These are phyloP conservation scores for Mastomys coucha DNA, from an alignment of 2,113 vertebrate species.

Conservation along the genomic window DNA sequence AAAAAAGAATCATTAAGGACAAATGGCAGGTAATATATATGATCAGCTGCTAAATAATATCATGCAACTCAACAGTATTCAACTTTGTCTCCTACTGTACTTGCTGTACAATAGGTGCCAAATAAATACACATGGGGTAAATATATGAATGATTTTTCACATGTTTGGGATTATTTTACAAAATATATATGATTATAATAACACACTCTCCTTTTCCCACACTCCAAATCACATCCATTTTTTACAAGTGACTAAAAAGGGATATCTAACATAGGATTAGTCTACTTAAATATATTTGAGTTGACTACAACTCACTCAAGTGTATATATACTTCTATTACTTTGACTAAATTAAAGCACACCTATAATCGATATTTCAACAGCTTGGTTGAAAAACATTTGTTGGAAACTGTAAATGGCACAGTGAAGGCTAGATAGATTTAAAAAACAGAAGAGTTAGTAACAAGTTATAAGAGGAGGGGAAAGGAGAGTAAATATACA, in stretches of 20 bases:
- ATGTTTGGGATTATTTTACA: constrained; percentile 31
- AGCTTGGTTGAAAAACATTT: neutral
- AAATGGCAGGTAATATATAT: neutral
- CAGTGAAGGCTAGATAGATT: neutral
- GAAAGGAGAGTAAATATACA: neutral
- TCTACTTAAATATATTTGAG: neutral
- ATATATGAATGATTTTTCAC: neutral
- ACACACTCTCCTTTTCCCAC: neutral
- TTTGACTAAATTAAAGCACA: constrained; percentile 46
- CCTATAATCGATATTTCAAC: neutral
- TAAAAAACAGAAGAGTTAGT: neutral
- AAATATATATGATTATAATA: neutral
- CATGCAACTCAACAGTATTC: neutral
- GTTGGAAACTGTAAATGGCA: neutral
- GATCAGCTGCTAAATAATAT: constrained; percentile 8
- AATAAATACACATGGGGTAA: constrained; percentile 31
- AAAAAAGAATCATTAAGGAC: neutral
- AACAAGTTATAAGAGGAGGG: neutral
- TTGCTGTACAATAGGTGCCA: neutral
- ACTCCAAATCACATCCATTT: constrained; percentile 11
- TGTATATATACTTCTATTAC: neutral
- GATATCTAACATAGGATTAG: neutral
- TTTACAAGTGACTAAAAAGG: neutral
- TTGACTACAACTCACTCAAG: neutral
- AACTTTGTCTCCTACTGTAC: neutral